phyloP scores from a whole-genome alignment of 1,140 invertebrate genomes.

The Trissolcus basalis region DNA sequence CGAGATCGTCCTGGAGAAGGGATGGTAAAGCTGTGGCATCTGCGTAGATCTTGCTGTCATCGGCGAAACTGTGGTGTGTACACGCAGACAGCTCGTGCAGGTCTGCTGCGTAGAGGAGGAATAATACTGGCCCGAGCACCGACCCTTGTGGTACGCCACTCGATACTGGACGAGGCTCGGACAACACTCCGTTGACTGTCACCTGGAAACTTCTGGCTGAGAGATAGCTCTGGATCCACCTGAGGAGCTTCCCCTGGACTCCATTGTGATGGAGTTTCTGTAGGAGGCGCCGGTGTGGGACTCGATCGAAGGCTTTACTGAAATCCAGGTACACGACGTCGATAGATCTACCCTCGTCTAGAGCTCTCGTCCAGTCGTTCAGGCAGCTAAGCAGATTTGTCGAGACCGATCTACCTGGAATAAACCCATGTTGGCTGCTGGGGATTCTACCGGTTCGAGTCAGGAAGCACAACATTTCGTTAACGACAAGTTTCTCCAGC shows the following conservation, averaged over 20 bases:
- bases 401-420: background rate
- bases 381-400: background rate
- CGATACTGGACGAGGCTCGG: background rate
- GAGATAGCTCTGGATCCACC: background rate
- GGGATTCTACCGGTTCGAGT: background rate
- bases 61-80: background rate
- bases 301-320: background rate
- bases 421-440: background rate
- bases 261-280: background rate
- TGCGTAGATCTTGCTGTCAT: background rate
- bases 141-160: background rate
- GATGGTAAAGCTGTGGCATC: background rate
- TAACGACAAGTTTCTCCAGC: background rate
- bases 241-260: background rate
- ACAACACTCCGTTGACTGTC: background rate
- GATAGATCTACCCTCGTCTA: background rate
- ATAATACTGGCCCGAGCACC: background rate
- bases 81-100: background rate
- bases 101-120: background rate
- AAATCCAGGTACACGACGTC: background rate
- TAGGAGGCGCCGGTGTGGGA: background rate
- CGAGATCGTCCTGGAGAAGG: background rate
- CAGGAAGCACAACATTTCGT: background rate
- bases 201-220: background rate
- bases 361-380: background rate